Evolutionary conservation across 2,797 vertebrate species (phyloP), one percentile per base, ranked within the genome.

Genomic region (Semaprochilodus insignis): DNA sequence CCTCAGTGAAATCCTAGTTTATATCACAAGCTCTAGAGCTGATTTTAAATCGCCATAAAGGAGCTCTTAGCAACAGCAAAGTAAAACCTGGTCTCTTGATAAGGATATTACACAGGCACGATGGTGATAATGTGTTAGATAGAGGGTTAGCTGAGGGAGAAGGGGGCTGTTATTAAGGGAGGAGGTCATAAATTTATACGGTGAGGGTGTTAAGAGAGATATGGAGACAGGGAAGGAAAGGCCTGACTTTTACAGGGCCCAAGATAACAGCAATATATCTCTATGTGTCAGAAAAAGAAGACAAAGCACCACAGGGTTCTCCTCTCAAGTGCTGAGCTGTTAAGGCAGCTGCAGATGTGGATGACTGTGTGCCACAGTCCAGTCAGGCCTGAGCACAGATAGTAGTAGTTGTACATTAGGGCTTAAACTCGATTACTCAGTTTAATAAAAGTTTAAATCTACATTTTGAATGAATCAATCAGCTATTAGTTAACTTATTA

Each of bases 251-350:
- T 82, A 83, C 72, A 81, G 65, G 62, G 40, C 74, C 78, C 67
- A 62, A 23, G 74, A 76, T 52, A 73, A 78, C 62, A 74, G 70
- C 62, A 69, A 74, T 85, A 80, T 60, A 85, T 77, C 73, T 83
- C 52, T 71, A 59, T 73, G 62, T 80, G 84, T 80, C 84, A 85
- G 65, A 65, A 21, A 54, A 67, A 67, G 62, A 76, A 73, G 81
- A 76, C 36, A 31, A 72, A 82, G 71, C 59, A 77, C 40, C 77
- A 65, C 66, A 66, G 67, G 76, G 75, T 74, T 40, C 23, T 52
- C n/a, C 54, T 74, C 52, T 82, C 40, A 65, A 60, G 59, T 48
- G 44, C 77, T 71, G 65, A 4, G 21, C 40, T 70, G 31, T 67
- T 65, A 55, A 66, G 81, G 21, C 17, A 70, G 63, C 78, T 83